Base-by-base conservation (phyloP, 2,888 invertebrate genomes). In the Mythimna vitellina region DNA sequence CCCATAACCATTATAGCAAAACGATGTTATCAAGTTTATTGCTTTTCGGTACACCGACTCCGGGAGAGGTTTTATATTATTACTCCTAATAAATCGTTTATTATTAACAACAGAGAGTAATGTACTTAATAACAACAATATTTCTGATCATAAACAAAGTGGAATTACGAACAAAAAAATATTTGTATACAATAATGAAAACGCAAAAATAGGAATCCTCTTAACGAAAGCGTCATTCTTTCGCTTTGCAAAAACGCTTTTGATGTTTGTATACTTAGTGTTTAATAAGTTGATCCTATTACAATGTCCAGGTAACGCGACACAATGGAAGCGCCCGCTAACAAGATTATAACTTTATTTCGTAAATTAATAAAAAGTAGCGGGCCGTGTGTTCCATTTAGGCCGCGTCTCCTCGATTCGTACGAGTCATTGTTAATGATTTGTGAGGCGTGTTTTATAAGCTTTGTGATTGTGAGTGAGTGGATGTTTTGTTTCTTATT, bases 211-310 rank as follows among this genome's bases (percentile, higher is more conserved):
- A 87, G 81, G 92, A 95, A 95, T 92, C 95, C 94, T 94, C 95
- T 95, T 95, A 95, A 90, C 91, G 64, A 90, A 90, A 92, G 90
- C 90, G 84, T 80, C 89, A 92, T 95, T 94, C 94, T 93, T 94
- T 94, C 90, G 87, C 90, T 89, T 85, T 81, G 89, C 83, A 88
- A 87, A 89, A 92, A 92, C 87, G 94, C 95, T 94, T 95, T 96
- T 96, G 96, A 96, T 96, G 96, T 95, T 92, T 90, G 91, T 86
- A 88, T 96, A 96, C 96, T 96, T 96, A 95, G 93, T 95, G 92
- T 95, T 95, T 96, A 94, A 96, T 95, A 96, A 96, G 95, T 96
- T 96, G 96, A 96, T 96, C 96, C 96, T 96, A 96, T 96, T 96
- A 96, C 93, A 92, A 92, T 93, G 96, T 93, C 93, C 96, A 95